Conservation (phyloP, 1,140 invertebrate genomes). For the Caerostris darwini region DNA sequence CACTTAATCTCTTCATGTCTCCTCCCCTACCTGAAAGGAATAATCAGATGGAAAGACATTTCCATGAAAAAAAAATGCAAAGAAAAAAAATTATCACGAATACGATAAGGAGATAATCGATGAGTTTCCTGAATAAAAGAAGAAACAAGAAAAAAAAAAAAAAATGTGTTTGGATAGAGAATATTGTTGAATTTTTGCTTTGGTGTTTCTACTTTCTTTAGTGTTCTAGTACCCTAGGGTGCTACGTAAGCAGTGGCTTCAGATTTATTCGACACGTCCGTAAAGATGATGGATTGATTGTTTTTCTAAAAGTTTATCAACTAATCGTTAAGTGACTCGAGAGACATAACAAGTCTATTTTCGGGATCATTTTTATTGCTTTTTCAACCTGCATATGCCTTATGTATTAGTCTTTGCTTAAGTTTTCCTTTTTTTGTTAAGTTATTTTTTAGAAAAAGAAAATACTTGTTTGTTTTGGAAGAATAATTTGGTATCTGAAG, state of each 20-base stretch:
- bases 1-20: neutral
- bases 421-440: too few species aligned
- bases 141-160: neutral
- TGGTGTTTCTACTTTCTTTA: neutral
- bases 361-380: neutral
- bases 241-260: neutral
- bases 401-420: too few species aligned
- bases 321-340: neutral
- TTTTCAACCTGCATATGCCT: neutral
- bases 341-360: neutral
- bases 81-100: too few species aligned
- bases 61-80: neutral
- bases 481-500: neutral
- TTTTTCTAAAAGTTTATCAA: slow-evolving; percentile 50
- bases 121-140: neutral
- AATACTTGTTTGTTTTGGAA: neutral
- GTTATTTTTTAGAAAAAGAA: too few species aligned
- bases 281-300: neutral
- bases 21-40: neutral
- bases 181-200: neutral
- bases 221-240: neutral
- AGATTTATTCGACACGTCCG: neutral
- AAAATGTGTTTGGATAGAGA: too few species aligned
- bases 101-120: neutral
- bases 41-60: neutral